A percentile compares a stretch with the other conserved stretches of the same genome.
These are phyloP conservation scores for Rhorus exstirpatorius DNA, from an alignment of 2,888 invertebrate genomes.

Conservation along the genomic window DNA sequence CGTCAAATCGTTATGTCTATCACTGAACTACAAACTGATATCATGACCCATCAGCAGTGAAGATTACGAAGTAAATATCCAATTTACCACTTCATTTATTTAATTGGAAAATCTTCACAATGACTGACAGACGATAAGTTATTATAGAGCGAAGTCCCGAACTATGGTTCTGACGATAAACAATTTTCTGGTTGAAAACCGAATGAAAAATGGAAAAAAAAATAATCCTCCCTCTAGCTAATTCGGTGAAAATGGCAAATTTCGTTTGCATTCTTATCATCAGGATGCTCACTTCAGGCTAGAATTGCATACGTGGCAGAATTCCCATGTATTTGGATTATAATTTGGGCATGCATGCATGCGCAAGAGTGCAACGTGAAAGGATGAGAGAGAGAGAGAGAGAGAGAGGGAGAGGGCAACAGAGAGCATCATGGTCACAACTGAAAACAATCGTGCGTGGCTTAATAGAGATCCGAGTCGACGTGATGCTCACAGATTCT, in stretches of 20 bases:
- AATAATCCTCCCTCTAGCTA: conserved; percentile 50
- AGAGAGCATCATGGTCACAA: conserved; percentile 54
- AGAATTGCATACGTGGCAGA: conserved; percentile 64
- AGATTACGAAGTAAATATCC: too few relatives aligned
- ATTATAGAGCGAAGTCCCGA: not conserved
- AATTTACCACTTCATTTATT: too few relatives aligned
- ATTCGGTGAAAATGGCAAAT: conserved; percentile 79
- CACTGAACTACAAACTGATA: too few relatives aligned
- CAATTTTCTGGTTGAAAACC: conserved; percentile 27
- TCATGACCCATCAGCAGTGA: too few relatives aligned
- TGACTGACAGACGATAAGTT: not conserved
- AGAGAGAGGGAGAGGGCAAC: not conserved
- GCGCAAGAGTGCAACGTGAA: conserved; percentile 26
- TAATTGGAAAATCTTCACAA: too few relatives aligned
- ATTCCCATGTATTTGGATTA: conserved; percentile 47
- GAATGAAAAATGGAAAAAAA: conserved; percentile 29
- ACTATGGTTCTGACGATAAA: too few relatives aligned
- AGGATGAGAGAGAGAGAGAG: conserved; percentile 33
- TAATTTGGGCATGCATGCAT: conserved; percentile 56
- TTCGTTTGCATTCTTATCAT: conserved; percentile 53
- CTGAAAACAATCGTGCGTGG: conserved; percentile 73
- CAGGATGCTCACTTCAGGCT: conserved; percentile 76
- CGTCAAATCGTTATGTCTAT: too few relatives aligned
- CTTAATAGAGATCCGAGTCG: conserved; percentile 77
- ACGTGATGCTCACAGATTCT: conserved; percentile 43